Percentiles rank a stretch among this genome's conserved stretches.
Evolutionary conservation across 2,888 invertebrate genomes (phyloP).

Genomic region (Meloe dianella): DNA sequence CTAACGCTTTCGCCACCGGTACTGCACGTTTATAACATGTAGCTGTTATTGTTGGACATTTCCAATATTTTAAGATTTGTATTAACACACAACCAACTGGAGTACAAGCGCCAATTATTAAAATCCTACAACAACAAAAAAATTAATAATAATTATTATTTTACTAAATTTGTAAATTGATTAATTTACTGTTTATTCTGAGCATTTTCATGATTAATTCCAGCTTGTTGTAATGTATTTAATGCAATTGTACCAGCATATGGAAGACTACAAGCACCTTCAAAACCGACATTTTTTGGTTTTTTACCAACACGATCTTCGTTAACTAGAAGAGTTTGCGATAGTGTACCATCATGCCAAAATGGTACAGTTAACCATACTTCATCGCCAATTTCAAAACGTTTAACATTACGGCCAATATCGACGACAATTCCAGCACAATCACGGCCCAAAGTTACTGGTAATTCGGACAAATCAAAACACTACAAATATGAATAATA

Average conservation of each 20-base stretch:
- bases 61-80: constrained; percentile 66
- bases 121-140: constrained; percentile 56
- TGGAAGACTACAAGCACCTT: constrained; percentile 67
- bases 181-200: constrained; percentile 61
- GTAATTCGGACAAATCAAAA: constrained; percentile 58
- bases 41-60: constrained; percentile 62
- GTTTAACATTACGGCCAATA: constrained; percentile 65
- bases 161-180: neutral
- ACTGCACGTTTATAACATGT: constrained; percentile 62
- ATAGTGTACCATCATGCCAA: constrained; percentile 66
- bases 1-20: constrained; percentile 64
- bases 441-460: constrained; percentile 68
- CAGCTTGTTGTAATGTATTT: constrained; percentile 61
- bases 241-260: constrained; percentile 66
- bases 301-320: constrained; percentile 63
- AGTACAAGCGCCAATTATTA: constrained; percentile 65
- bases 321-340: constrained; percentile 63
- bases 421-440: constrained; percentile 68
- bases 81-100: constrained; percentile 66
- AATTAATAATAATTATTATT: no score
- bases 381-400: constrained; percentile 68
- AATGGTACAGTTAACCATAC: constrained; percentile 67
- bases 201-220: constrained; percentile 61
- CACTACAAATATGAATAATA: constrained; percentile 45
- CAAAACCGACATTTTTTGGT: constrained; percentile 65